Conservation (phyloP, 2,797 vertebrate species). For the Sibirionetta formosa region DNA sequence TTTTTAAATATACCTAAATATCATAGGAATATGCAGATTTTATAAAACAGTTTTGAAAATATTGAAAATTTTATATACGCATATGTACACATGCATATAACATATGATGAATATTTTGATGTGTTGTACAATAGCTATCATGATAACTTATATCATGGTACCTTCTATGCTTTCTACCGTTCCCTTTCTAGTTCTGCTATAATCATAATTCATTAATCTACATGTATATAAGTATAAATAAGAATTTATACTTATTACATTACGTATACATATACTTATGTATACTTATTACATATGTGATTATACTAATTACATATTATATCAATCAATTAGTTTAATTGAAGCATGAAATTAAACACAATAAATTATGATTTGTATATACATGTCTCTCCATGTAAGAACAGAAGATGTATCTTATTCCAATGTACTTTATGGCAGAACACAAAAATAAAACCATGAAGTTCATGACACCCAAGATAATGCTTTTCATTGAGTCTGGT, state of each 20-base stretch:
- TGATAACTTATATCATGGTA: fast-evolving
- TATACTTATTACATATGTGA: too few species aligned
- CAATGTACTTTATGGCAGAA: background rate
- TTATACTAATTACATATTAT: background rate
- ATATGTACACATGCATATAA: background rate
- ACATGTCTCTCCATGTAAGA: background rate
- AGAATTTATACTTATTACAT: background rate
- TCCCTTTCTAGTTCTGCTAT: background rate
- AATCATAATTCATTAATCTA: background rate
- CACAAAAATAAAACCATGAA: background rate
- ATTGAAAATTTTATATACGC: background rate
- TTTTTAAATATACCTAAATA: background rate
- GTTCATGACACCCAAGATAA: background rate
- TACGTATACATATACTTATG: too few species aligned
- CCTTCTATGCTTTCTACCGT: background rate
- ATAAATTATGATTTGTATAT: background rate
- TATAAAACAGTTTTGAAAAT: background rate
- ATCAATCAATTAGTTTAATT: background rate
- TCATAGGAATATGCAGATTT: background rate
- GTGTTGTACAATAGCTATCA: background rate
- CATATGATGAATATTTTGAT: background rate
- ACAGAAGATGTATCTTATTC: background rate
- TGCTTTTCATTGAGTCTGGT: background rate
- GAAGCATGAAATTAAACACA: background rate
- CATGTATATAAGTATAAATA: background rate